Evolutionary conservation across 2,888 invertebrate genomes (phyloP).

Genomic region (Athrips mouffetella): DNA sequence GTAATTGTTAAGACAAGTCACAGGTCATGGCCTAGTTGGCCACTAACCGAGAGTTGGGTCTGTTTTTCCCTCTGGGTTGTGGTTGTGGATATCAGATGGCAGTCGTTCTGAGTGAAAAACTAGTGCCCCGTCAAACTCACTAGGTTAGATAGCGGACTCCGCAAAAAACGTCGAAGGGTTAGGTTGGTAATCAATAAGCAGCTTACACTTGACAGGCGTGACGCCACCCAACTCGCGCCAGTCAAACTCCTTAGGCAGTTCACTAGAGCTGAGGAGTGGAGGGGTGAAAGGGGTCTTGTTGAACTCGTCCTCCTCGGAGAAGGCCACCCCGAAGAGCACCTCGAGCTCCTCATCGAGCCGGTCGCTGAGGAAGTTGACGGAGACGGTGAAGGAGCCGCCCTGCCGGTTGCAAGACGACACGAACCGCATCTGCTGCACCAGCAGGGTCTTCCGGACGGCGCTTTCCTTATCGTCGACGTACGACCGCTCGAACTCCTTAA

Average conservation of each 20-base stretch:
- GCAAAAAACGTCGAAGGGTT: too few relatives aligned
- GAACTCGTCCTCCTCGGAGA: constrained; percentile 27
- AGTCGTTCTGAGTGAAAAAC: too few relatives aligned
- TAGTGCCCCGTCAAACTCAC: too few relatives aligned
- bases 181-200: neutral
- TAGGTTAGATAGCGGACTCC: too few relatives aligned
- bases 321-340: constrained; percentile 39
- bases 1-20: too few relatives aligned
- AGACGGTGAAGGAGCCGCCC: constrained; percentile 49
- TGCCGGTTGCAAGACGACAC: constrained; percentile 53
- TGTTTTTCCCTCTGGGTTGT: too few relatives aligned
- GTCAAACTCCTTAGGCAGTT: constrained; percentile 54
- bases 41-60: too few relatives aligned
- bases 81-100: too few relatives aligned
- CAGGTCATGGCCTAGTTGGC: too few relatives aligned
- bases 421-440: constrained; percentile 51
- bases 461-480: constrained; percentile 53
- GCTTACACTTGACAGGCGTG: constrained; percentile 56
- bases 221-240: constrained; percentile 61
- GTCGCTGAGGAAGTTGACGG: constrained; percentile 49
- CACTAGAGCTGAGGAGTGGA: constrained; percentile 33
- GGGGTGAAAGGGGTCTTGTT: constrained; percentile 30
- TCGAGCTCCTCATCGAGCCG: constrained; percentile 47
- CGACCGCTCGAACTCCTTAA: constrained; percentile 34
- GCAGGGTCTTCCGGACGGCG: constrained; percentile 53